Base-by-base conservation (phyloP, 2,113 vertebrate species). In the Psammodynastes pulverulentus region DNA sequence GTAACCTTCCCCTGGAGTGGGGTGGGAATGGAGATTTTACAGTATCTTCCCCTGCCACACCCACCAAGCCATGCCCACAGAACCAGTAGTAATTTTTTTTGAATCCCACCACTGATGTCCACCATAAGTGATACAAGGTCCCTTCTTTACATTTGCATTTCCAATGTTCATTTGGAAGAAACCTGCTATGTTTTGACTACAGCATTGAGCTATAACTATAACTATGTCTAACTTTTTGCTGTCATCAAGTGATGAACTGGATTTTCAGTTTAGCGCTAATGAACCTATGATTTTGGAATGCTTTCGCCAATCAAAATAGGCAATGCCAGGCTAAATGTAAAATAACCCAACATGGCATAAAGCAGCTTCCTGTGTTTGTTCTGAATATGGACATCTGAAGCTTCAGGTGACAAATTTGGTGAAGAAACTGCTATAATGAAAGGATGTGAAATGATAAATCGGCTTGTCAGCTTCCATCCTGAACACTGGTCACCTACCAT, bases 381-480 rank as follows among this genome's bases (percentile, higher is more conserved):
- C 45, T 39, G 58, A 91, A 48, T 45, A 87, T 9, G 91, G n/a
- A 43, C 46, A 52, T 45, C 15, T 19, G 34, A 51, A 34, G 58
- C 29, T 52, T 52, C 46, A 43, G 21, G 23, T 52, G 46, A 52
- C 17, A 48, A 67, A 72, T 51, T 48, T 87, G 91, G 52, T 87
- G 84, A 39, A 34, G n/a, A 52, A 52, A 34, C 53, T 46, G 23
- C n/a, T 43, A 29, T 43, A 13, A 26, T 86, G 54, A 9, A 67
- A 86, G 51, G n/a, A 43, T 34, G 21, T 67, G 46, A 87, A 26
- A 87, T 87, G 85, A 91, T 72, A 87, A 87, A 91, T 91, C 51
- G 51, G 89, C n/a, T n/a, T 79, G 62, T 79, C 89, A 79, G 9
- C 17, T 52, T 72, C 19, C 62, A 87, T 58, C 46, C 85, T 43